phyloP scores from a whole-genome alignment of 2,888 invertebrate species.

The Tetheella fluctuosa region DNA sequence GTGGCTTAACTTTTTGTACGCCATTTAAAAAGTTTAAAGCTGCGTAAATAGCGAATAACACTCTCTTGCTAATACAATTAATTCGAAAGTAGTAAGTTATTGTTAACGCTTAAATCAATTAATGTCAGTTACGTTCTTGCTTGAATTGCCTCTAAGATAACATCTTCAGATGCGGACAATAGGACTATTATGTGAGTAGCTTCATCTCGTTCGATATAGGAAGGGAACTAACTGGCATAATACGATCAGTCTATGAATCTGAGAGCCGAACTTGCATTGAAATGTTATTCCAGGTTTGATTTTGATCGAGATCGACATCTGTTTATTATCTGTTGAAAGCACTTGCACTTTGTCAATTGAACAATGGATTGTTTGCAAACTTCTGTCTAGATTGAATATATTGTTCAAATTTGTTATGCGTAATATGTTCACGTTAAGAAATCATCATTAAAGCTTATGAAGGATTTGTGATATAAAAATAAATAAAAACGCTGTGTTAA shows the following conservation, averaged over 20 bases:
- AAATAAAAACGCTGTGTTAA: no score
- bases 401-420: background rate
- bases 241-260: slow-evolving; percentile 58
- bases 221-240: slow-evolving; percentile 54
- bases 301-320: slow-evolving; percentile 54
- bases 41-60: slow-evolving; percentile 32
- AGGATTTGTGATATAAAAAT: no score
- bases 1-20: slow-evolving; percentile 57
- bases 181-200: slow-evolving; percentile 66
- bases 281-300: slow-evolving; percentile 64
- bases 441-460: no score
- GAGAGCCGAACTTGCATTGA: slow-evolving; percentile 59
- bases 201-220: slow-evolving; percentile 55
- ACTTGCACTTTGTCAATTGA: slow-evolving; percentile 51
- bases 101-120: slow-evolving; percentile 50
- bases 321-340: slow-evolving; percentile 50
- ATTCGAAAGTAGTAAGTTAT: slow-evolving; percentile 18
- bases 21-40: slow-evolving; percentile 43
- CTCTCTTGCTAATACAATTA: slow-evolving; percentile 17
- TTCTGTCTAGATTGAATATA: slow-evolving; percentile 22
- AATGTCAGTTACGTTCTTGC: slow-evolving; percentile 50
- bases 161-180: slow-evolving; percentile 67
- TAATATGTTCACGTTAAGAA: no score
- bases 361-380: slow-evolving; percentile 39
- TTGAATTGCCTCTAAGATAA: slow-evolving; percentile 61